Evolutionary conservation across 92 coral and sea anemone genomes (phyloP).

Genomic region (Palythoa grandiflora): DNA sequence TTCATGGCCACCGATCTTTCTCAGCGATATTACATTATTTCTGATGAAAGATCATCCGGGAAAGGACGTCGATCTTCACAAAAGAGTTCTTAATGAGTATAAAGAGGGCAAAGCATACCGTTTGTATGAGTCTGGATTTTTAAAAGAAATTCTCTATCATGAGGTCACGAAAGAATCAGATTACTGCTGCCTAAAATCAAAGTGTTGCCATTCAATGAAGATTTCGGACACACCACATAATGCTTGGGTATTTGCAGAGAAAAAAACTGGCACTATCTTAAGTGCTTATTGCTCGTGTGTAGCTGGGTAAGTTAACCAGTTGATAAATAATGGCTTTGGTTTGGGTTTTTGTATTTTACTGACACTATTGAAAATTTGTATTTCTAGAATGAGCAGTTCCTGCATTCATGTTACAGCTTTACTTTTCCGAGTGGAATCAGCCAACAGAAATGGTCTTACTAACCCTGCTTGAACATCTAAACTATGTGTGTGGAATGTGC

Average conservation of each 20-base stretch:
- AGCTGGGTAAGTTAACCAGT: constrained; percentile 53
- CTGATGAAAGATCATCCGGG: constrained; percentile 50
- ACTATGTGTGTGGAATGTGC: constrained; percentile 46
- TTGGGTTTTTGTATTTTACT: too few species aligned
- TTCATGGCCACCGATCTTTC: constrained; percentile 48
- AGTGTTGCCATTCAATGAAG: background rate
- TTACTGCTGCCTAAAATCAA: constrained; percentile 2
- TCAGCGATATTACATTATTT: constrained; percentile 27
- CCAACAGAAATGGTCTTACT: constrained; percentile 37
- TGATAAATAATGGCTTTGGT: background rate
- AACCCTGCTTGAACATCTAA: constrained; percentile 44
- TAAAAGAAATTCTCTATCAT: constrained; percentile 59
- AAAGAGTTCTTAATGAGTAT: constrained; percentile 63
- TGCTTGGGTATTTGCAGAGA: constrained; percentile 10
- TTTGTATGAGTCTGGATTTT: constrained; percentile 63
- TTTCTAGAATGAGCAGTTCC: background rate
- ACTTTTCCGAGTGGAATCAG: background rate
- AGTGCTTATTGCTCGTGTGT: constrained; percentile 68
- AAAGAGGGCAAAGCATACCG: constrained; percentile 72
- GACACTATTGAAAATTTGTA: too few species aligned
- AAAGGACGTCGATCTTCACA: constrained; percentile 58
- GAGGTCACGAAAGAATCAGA: constrained; percentile 43
- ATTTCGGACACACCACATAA: background rate
- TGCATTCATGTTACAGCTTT: background rate
- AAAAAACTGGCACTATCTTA: constrained; percentile 46